A percentile compares a stretch with the other conserved stretches of the same genome.
Conservation (phyloP, 2,113 vertebrate genomes). For the Petaurus breviceps region DNA sequence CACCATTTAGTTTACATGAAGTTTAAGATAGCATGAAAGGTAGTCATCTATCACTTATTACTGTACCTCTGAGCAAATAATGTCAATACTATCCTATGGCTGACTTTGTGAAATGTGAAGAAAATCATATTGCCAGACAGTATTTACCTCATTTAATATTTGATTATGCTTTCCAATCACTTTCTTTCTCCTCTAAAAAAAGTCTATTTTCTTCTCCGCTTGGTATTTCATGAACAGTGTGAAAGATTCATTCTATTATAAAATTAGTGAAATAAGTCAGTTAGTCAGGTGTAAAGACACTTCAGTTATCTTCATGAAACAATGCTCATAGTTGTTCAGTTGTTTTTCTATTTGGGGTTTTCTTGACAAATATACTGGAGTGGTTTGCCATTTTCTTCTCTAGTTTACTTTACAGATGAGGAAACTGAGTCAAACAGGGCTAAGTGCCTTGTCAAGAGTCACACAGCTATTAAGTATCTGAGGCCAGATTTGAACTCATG, state of each 20-base stretch:
- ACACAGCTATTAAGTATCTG: background rate
- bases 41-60: background rate
- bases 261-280: background rate
- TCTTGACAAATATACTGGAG: background rate
- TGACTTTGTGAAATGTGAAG: accelerated
- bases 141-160: accelerated
- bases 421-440: background rate
- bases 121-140: accelerated
- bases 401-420: background rate
- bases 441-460: background rate
- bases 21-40: background rate
- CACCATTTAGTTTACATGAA: background rate
- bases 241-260: background rate
- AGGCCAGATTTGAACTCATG: background rate
- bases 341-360: background rate
- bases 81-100: accelerated
- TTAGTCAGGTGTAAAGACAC: background rate
- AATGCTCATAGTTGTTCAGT: background rate
- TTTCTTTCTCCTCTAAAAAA: background rate
- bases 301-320: background rate
- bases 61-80: accelerated
- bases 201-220: background rate
- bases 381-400: background rate
- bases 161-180: background rate
- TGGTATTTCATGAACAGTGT: background rate